phyloP scores from a whole-genome alignment of 2,888 invertebrate genomes.

The Euspilapteryx auroguttella region DNA sequence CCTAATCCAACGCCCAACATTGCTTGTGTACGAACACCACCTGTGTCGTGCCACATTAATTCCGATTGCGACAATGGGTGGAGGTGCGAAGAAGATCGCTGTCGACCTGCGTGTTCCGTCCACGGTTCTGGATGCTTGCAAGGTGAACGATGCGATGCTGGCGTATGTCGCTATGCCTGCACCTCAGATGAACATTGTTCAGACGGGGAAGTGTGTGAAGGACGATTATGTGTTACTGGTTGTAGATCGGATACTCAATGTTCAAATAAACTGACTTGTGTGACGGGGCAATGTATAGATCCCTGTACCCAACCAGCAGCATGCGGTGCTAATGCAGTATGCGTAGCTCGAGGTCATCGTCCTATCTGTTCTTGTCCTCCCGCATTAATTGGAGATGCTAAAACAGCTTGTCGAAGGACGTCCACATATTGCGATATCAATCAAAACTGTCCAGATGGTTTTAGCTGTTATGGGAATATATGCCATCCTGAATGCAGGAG shows the following conservation, averaged over 20 bases:
- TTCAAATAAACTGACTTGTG: conserved; percentile 69
- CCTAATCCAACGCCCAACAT: conserved; percentile 87
- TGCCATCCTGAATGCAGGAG: conserved; percentile 79
- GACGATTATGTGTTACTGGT: conserved; percentile 75
- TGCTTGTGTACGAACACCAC: conserved; percentile 82
- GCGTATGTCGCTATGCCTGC: conserved; percentile 83
- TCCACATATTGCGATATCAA: conserved; percentile 65
- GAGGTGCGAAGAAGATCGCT: conserved; percentile 73
- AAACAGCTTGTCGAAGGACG: conserved; percentile 71
- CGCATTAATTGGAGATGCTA: conserved; percentile 74
- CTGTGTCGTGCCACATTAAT: conserved; percentile 74
- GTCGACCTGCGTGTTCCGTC: conserved; percentile 77
- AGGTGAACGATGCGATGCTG: conserved; percentile 76
- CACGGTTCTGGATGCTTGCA: conserved; percentile 73
- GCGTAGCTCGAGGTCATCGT: conserved; percentile 69
- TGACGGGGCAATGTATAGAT: conserved; percentile 77
- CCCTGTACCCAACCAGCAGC: conserved; percentile 76
- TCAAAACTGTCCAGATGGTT: conserved; percentile 70
- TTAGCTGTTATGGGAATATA: conserved; percentile 75
- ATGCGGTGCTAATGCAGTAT: conserved; percentile 83
- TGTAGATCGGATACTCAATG: conserved; percentile 83
- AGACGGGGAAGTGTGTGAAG: conserved; percentile 84
- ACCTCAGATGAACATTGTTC: conserved; percentile 84
- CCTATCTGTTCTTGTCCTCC: conserved; percentile 75
- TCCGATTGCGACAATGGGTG: conserved; percentile 73